Conservation (phyloP, 2,888 invertebrate species). For the Lycaena phlaeas region DNA sequence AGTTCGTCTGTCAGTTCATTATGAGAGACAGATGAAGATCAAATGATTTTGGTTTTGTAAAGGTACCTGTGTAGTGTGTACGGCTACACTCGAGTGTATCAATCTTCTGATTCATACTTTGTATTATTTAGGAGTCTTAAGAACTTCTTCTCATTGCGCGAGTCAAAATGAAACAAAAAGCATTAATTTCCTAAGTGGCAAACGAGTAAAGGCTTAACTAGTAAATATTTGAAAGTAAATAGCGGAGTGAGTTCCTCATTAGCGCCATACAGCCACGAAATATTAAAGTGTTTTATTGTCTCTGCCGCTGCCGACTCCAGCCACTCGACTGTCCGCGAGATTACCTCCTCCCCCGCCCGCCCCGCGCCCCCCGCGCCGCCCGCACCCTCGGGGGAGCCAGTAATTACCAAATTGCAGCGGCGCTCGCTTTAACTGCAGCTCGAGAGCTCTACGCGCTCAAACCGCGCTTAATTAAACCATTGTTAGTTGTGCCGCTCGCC, state of each 20-base stretch:
- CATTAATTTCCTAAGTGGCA: conserved; percentile 5
- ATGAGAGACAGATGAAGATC: too few relatives aligned
- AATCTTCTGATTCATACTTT: too few relatives aligned
- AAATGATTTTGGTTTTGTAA: too few relatives aligned
- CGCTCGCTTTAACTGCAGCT: conserved; percentile 30
- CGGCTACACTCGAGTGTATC: too few relatives aligned
- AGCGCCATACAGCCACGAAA: conserved; percentile 19
- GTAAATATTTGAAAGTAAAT: conserved; percentile 18
- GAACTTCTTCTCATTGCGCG: too few relatives aligned
- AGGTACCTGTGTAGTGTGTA: too few relatives aligned
- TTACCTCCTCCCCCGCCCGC: conserved; percentile 16
- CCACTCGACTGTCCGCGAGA: conserved; percentile 25
- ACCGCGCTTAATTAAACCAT: conserved; percentile 42
- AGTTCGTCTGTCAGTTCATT: too few relatives aligned
- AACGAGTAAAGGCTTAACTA: conserved; percentile 17
- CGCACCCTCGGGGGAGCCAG: conserved; percentile 14
- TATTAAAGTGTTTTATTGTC: conserved; percentile 24
- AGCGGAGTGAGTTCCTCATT: conserved; percentile 23
- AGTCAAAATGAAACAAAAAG: conserved; percentile 1
- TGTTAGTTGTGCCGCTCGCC: conserved; percentile 24
- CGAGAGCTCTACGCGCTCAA: conserved; percentile 30
- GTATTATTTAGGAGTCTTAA: too few relatives aligned
- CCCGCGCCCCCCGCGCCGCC: conserved; percentile 9
- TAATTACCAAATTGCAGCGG: conserved; percentile 39
- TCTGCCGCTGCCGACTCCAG: conserved; percentile 20